Evolutionary conservation across 2,797 vertebrate genomes (phyloP), one percentile per base, ranked within the genome.

Genomic region (Sebastolobus altivelis): DNA sequence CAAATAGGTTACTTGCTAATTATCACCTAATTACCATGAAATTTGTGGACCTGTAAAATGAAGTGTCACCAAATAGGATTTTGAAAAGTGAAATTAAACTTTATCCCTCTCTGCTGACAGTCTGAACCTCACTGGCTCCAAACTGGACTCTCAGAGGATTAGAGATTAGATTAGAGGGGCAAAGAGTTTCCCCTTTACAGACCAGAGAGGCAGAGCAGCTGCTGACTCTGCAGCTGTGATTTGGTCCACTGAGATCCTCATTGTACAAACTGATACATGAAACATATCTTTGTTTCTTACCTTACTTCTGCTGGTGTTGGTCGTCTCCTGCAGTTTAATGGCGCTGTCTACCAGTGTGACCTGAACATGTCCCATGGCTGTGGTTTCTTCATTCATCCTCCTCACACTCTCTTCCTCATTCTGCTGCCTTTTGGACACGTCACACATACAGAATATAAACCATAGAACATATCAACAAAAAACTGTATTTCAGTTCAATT

Each of bases 261-360:
- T 33, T 67, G 27, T 43, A 43, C 40, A 43, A 43, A 29, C 20
- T 10, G 35, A 40, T 18, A 31, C 49, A 80, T 33, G 3, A 6
- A 4, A 31, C 3, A 13, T 2, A 2, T 52, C 13, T 20, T 3
- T 8, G 18, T 43, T 69, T 75, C 77, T 67, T 58, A 94, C 93
- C 77, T 77, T 35, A n/a, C 6, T 49, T 52, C 37, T 77, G 72
- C 38, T 63, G 71, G 31, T 14, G 13, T 55, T 60, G 22, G 69
- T 65, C 1, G 65, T 8, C 37, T 83, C 88, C 76, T 76, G 89
- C 8, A 59, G 75, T 29, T 72, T 46, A 8, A 37, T 4, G 10
- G 40, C 22, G 46, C 68, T 31, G 2, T 88, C 87, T 18, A 8
- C 55, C 35, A 71, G 63, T 2, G 84, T 82, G 33, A 89, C 89